These are phyloP conservation scores for Lagenorhynchus albirostris DNA, from an alignment of 2,113 vertebrate genomes.

Conservation along the genomic window DNA sequence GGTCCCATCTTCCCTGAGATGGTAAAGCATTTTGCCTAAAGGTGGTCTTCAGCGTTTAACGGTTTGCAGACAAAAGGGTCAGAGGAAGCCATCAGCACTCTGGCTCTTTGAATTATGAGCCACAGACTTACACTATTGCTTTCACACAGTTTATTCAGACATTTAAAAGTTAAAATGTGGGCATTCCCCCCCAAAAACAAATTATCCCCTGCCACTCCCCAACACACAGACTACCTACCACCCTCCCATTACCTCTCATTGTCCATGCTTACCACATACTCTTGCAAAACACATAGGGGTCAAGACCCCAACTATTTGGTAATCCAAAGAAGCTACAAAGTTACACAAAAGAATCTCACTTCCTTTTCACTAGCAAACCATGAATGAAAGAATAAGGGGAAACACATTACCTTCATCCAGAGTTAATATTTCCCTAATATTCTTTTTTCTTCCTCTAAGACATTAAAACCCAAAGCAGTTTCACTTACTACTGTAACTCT, in stretches of 20 bases:
- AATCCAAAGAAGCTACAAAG: slow-evolving; percentile 64
- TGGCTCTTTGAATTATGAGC: background rate
- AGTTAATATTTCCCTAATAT: slow-evolving; percentile 35
- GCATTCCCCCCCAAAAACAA: background rate
- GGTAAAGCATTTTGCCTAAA: background rate
- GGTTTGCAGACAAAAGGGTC: background rate
- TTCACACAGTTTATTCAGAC: slow-evolving; percentile 68
- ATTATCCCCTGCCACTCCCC: background rate
- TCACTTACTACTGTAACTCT: background rate
- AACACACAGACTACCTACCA: background rate
- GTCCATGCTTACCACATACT: background rate
- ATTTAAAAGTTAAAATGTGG: slow-evolving; percentile 47
- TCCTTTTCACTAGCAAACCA: slow-evolving; percentile 62
- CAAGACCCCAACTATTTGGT: slow-evolving; percentile 59
- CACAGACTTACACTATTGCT: background rate
- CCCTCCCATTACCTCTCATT: background rate
- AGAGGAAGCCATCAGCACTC: background rate
- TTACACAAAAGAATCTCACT: slow-evolving; percentile 55
- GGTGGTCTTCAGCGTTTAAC: fast-evolving
- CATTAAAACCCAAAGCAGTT: slow-evolving; percentile 34
- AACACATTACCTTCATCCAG: slow-evolving; percentile 43
- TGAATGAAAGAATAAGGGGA: slow-evolving; percentile 49
- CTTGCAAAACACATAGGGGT: slow-evolving; percentile 50
- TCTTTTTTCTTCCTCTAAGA: slow-evolving; percentile 32
- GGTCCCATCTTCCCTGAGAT: background rate